phyloP scores from a whole-genome alignment of 2,888 invertebrate genomes.

The Barypeithes pellucidus region DNA sequence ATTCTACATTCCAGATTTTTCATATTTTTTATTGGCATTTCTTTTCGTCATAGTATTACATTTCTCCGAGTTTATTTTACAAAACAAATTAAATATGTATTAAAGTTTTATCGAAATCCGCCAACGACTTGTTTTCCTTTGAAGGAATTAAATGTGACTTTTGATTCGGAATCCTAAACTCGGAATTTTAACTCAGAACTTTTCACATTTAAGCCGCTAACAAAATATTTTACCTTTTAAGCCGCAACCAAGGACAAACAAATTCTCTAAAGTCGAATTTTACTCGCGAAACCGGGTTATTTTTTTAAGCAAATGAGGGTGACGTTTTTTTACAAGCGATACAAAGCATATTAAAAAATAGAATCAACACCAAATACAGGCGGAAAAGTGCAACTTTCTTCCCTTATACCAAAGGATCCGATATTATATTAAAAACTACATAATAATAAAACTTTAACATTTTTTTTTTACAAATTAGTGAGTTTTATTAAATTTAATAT shows the following conservation, averaged over 20 bases:
- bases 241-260: conserved; percentile 41
- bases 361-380: too few relatives aligned
- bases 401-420: too few relatives aligned
- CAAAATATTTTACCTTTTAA: conserved; percentile 49
- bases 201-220: conserved; percentile 36
- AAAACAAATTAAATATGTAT: conserved; percentile 22
- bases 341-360: conserved; percentile 20
- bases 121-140: conserved; percentile 24
- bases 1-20: not conserved
- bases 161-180: conserved; percentile 21
- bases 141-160: conserved; percentile 20
- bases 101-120: conserved; percentile 23
- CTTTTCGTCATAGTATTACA: not conserved
- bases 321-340: conserved; percentile 28
- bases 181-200: conserved; percentile 24
- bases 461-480: too few relatives aligned
- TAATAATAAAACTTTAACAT: too few relatives aligned
- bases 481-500: too few relatives aligned
- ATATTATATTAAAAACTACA: too few relatives aligned
- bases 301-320: conserved; percentile 46
- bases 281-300: conserved; percentile 37
- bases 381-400: too few relatives aligned
- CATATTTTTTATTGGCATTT: not conserved
- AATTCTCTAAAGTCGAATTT: conserved; percentile 28
- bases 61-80: not conserved